phyloP scores from a whole-genome alignment of 2,797 vertebrate genomes.

The Simalia tracyae region DNA sequence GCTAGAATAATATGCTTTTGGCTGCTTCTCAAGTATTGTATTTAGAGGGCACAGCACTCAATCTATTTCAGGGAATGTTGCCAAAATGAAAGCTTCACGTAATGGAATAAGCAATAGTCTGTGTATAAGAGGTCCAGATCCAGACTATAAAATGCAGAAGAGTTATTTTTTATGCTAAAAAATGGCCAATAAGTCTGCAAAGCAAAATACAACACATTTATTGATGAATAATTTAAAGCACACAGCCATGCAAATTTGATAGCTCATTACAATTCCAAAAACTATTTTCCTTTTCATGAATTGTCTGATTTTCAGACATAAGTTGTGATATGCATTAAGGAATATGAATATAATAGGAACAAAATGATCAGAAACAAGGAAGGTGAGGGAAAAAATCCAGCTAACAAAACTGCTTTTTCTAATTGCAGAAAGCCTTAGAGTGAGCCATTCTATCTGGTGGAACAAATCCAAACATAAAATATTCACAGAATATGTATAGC shows the following conservation, averaged over 20 bases:
- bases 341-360: not conserved
- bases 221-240: not conserved
- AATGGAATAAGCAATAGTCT: constrained; percentile 7
- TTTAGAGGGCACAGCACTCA: not conserved
- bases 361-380: not conserved
- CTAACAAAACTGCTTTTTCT: not conserved
- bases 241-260: not conserved
- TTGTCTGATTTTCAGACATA: not conserved
- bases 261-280: not conserved
- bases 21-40: not conserved
- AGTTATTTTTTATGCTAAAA: too few relatives aligned
- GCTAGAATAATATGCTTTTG: not conserved
- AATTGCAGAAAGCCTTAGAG: not conserved
- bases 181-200: not conserved
- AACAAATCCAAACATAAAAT: not conserved
- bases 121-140: not conserved
- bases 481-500: not conserved
- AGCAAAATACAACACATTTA: not conserved
- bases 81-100: not conserved
- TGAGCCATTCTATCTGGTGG: not conserved
- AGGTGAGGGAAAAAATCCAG: not conserved
- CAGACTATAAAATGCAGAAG: not conserved
- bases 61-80: not conserved
- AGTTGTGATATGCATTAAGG: not conserved
- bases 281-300: not conserved